These are phyloP conservation scores for Tragelaphus imberbis DNA, from an alignment of 2,113 vertebrate species.

Conservation along the genomic window DNA sequence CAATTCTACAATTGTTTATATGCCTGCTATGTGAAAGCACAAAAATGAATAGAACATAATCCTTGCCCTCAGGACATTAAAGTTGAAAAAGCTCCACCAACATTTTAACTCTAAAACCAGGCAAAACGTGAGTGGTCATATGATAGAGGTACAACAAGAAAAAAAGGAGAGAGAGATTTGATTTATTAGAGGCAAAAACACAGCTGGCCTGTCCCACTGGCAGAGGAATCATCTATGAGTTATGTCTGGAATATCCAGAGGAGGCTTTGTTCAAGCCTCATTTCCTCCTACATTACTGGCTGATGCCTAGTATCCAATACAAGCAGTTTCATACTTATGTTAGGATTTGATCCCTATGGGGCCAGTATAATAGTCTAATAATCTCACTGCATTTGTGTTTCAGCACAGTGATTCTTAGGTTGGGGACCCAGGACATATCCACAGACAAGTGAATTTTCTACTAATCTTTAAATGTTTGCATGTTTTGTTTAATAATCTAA, in stretches of 20 bases:
- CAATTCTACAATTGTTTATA: conserved; percentile 6
- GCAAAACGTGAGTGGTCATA: background rate
- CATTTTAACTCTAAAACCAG: conserved; percentile 14
- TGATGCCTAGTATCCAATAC: background rate
- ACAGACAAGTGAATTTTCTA: background rate
- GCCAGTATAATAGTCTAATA: background rate
- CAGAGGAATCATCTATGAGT: background rate
- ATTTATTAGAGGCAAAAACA: background rate
- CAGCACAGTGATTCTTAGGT: background rate
- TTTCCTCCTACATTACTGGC: background rate
- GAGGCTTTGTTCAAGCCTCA: background rate
- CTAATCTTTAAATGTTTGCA: background rate
- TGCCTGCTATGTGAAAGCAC: background rate
- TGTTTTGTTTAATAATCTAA: background rate
- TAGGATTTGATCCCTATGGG: background rate
- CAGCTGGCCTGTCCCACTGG: background rate
- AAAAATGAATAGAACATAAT: conserved; percentile 20
- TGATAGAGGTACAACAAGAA: background rate
- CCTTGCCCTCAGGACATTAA: background rate
- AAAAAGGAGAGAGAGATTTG: background rate
- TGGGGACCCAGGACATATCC: background rate
- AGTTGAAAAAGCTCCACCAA: background rate
- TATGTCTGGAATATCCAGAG: background rate
- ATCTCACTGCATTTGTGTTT: background rate
- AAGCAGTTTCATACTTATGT: background rate